These are phyloP conservation scores for Dyspetes luteomarginatus DNA, from an alignment of 2,888 invertebrate species.

Conservation along the genomic window DNA sequence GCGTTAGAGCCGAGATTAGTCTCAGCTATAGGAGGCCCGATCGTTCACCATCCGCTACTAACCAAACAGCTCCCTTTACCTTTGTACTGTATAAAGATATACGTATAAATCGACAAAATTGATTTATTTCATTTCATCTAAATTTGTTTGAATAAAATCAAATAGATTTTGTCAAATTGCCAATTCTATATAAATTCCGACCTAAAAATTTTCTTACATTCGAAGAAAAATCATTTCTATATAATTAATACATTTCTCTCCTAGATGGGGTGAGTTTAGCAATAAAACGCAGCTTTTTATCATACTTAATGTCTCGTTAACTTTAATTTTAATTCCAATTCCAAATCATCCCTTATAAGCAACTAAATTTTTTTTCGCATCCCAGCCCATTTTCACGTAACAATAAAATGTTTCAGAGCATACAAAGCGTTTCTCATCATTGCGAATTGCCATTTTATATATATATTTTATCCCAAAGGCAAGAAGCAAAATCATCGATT, in stretches of 20 bases:
- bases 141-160: not conserved
- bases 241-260: too few relatives aligned
- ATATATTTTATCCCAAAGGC: not conserved
- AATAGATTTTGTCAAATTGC: not conserved
- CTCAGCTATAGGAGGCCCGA: conserved; percentile 54
- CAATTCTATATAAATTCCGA: not conserved
- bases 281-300: too few relatives aligned
- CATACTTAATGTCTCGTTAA: conserved; percentile 55
- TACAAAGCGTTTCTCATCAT: too few relatives aligned
- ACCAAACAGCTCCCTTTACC: not conserved
- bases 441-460: not conserved
- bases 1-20: conserved; percentile 74
- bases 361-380: too few relatives aligned
- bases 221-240: too few relatives aligned
- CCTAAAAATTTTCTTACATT: too few relatives aligned
- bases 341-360: not conserved
- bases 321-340: too few relatives aligned
- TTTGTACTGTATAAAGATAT: not conserved
- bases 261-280: too few relatives aligned
- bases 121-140: not conserved
- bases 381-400: too few relatives aligned
- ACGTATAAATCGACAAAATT: not conserved
- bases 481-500: conserved; percentile 54
- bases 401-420: too few relatives aligned
- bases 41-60: conserved; percentile 40